These are phyloP conservation scores for Cantharis rustica DNA, from an alignment of 2,888 invertebrate genomes.

Conservation along the genomic window DNA sequence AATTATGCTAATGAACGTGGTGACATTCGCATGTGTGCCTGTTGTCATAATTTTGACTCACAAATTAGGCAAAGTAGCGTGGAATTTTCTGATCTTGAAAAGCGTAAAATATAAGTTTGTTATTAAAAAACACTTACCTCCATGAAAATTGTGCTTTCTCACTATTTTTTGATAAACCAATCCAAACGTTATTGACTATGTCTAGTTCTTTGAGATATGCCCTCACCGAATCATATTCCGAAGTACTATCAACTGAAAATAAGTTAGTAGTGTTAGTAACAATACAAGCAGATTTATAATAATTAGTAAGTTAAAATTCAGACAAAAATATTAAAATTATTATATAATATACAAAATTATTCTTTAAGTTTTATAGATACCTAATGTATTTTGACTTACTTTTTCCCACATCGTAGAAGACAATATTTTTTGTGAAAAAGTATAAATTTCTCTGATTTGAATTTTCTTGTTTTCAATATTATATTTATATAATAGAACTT, in stretches of 20 bases:
- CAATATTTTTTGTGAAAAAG: too few relatives aligned
- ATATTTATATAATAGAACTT: too few relatives aligned
- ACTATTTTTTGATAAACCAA: slow-evolving; percentile 74
- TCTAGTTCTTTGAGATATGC: slow-evolving; percentile 79
- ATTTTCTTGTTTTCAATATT: too few relatives aligned
- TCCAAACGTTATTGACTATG: slow-evolving; percentile 78
- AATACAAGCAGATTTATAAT: background rate
- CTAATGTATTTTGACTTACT: too few relatives aligned
- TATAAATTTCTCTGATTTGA: too few relatives aligned
- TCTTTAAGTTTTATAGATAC: too few relatives aligned
- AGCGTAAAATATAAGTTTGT: background rate
- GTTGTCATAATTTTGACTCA: background rate
- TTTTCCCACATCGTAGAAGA: too few relatives aligned
- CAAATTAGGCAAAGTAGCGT: background rate
- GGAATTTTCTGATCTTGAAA: background rate
- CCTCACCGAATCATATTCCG: slow-evolving; percentile 77
- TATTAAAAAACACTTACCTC: slow-evolving; percentile 64
- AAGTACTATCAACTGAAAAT: slow-evolving; percentile 71
- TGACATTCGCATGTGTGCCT: background rate
- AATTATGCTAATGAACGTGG: background rate
- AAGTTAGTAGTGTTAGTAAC: background rate
- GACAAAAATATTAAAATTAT: too few relatives aligned
- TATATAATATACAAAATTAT: too few relatives aligned
- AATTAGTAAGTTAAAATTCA: too few relatives aligned
- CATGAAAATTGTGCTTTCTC: slow-evolving; percentile 75